Conservation (phyloP, 2,888 invertebrate genomes). For the Volucella inflata region DNA sequence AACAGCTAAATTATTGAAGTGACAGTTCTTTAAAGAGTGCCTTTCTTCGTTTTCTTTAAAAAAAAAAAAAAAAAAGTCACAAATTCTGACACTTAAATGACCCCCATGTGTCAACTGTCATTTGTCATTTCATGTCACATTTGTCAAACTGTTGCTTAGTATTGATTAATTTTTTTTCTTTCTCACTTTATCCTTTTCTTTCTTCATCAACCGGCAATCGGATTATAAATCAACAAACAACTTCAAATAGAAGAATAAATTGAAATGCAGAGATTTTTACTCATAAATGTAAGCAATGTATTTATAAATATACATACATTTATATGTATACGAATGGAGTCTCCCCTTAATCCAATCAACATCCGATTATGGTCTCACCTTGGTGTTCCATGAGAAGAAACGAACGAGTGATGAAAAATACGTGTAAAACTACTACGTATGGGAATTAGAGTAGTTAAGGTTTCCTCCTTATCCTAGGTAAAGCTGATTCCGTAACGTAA, state of each 20-base stretch:
- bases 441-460: slow-evolving; percentile 22
- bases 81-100: slow-evolving; percentile 41
- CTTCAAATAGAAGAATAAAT: slow-evolving; percentile 17
- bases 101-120: slow-evolving; percentile 42
- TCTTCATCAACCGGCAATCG: slow-evolving; percentile 29
- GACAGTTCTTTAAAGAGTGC: slow-evolving; percentile 6
- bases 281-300: slow-evolving; percentile 1
- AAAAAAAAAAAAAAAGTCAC: slow-evolving; percentile 46
- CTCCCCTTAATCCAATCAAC: slow-evolving; percentile 72
- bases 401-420: background rate
- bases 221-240: slow-evolving; percentile 49
- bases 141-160: slow-evolving; percentile 56
- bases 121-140: slow-evolving; percentile 44
- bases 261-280: slow-evolving; percentile 35
- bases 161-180: slow-evolving; percentile 55
- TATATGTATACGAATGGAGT: no score
- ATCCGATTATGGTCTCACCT: slow-evolving; percentile 67
- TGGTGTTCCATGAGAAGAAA: slow-evolving; percentile 20
- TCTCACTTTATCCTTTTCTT: background rate
- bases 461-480: slow-evolving; percentile 16
- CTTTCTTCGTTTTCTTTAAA: background rate
- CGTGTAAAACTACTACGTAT: slow-evolving; percentile 29
- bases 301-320: no score
- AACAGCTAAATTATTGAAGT: slow-evolving; percentile 26
- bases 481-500: slow-evolving; percentile 39